phyloP scores from a whole-genome alignment of 2,888 invertebrate genomes.

The Caenorhabditis zanzibari region DNA sequence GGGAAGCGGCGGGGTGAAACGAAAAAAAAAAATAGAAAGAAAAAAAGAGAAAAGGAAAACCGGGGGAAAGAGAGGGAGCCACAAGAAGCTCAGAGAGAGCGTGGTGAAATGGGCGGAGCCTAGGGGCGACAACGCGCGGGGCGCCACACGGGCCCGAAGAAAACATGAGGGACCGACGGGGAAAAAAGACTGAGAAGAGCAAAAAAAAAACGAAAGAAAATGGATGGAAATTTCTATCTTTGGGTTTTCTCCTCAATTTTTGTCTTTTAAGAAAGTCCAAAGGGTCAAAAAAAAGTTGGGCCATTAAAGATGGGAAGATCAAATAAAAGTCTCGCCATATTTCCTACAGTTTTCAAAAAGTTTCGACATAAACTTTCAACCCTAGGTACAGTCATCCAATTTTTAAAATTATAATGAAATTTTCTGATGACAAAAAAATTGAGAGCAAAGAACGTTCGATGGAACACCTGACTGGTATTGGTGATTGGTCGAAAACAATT shows the following conservation, averaged over 20 bases:
- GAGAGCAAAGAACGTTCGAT: slow-evolving; percentile 12
- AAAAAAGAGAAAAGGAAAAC: slow-evolving; percentile 25
- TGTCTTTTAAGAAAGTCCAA: background rate
- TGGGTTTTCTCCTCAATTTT: slow-evolving; percentile 4
- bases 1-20: slow-evolving; percentile 40
- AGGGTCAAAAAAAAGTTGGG: background rate
- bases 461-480: slow-evolving; percentile 25
- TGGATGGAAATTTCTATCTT: slow-evolving; percentile 35
- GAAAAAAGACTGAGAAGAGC: slow-evolving; percentile 30
- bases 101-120: slow-evolving; percentile 31
- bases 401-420: too few relatives aligned
- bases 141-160: slow-evolving; percentile 48
- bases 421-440: slow-evolving; percentile 35
- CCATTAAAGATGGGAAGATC: background rate
- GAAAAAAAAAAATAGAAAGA: slow-evolving; percentile 23
- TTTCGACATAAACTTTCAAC: background rate
- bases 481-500: slow-evolving; percentile 22
- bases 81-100: slow-evolving; percentile 47
- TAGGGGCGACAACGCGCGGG: slow-evolving; percentile 34
- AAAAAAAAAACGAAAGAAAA: slow-evolving; percentile 43
- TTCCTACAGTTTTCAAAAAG: background rate
- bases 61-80: slow-evolving; percentile 24
- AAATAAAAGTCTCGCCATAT: background rate
- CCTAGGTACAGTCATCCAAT: background rate
- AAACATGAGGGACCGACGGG: slow-evolving; percentile 37